Evolutionary conservation across 2,888 invertebrate species (phyloP).

Genomic region (Chrysopilus asiliformis): DNA sequence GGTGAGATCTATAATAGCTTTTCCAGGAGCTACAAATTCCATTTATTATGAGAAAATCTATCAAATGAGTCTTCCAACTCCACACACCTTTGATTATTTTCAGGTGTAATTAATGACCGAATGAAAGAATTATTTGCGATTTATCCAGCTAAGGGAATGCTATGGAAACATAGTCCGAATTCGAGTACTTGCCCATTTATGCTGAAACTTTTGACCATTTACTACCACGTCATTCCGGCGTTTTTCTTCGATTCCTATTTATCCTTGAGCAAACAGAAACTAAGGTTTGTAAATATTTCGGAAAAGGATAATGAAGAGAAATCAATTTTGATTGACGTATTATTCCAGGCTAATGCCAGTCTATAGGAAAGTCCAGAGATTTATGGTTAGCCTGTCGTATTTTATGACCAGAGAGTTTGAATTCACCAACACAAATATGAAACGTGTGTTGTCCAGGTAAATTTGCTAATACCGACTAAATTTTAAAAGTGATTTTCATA

Average conservation of each 20-base stretch:
- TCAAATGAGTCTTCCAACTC: background rate
- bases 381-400: slow-evolving; percentile 14
- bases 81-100: background rate
- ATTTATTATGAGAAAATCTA: no score
- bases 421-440: slow-evolving; percentile 18
- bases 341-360: slow-evolving; percentile 16
- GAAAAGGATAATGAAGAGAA: background rate
- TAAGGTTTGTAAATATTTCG: background rate
- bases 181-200: slow-evolving; percentile 12
- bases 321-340: background rate
- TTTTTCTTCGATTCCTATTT: slow-evolving; percentile 14
- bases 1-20: slow-evolving; percentile 6
- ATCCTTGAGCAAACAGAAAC: slow-evolving; percentile 9
- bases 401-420: slow-evolving; percentile 16
- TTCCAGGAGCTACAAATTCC: no score
- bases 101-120: background rate
- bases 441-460: slow-evolving; percentile 13
- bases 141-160: slow-evolving; percentile 10
- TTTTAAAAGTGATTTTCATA: background rate
- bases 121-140: slow-evolving; percentile 1
- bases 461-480: background rate
- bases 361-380: slow-evolving; percentile 17
- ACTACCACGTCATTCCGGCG: slow-evolving; percentile 19
- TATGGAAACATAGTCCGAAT: slow-evolving; percentile 17
- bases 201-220: slow-evolving; percentile 15